Evolutionary conservation across 1,140 invertebrate species (phyloP).

Genomic region (Rhopalosiphum maidis): DNA sequence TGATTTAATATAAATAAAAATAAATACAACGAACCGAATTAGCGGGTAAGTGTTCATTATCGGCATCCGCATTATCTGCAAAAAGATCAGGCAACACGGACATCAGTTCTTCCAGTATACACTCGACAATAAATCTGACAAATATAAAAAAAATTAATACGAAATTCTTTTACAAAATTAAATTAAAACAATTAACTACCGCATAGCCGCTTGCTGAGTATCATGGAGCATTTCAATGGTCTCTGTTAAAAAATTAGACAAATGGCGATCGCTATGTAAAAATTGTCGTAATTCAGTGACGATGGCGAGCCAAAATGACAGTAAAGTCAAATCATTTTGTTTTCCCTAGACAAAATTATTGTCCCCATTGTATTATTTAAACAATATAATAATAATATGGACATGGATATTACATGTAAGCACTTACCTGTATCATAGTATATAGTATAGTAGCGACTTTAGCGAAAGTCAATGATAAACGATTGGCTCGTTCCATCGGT

Average conservation of each 20-base stretch:
- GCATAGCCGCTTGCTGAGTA: conserved; percentile 70
- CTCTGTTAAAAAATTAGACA: conserved; percentile 87
- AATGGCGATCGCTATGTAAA: conserved; percentile 92
- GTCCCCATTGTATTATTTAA: not conserved
- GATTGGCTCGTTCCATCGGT: conserved; percentile 88
- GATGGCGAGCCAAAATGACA: conserved; percentile 97
- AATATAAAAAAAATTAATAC: not conserved
- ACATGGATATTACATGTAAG: no score
- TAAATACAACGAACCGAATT: conserved; percentile 42
- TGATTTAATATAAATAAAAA: not conserved
- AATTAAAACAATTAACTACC: not conserved
- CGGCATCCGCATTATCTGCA: conserved; percentile 26
- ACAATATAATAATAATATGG: not conserved
- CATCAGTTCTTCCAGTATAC: conserved; percentile 53
- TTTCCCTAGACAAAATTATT: conserved; percentile 69
- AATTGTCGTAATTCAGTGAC: conserved; percentile 94
- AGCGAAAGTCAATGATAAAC: conserved; percentile 85
- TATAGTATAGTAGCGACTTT: conserved; percentile 89
- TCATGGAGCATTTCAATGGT: conserved; percentile 93
- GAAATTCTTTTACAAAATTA: not conserved
- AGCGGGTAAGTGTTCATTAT: conserved; percentile 51
- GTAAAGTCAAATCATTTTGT: conserved; percentile 79
- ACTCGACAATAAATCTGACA: conserved; percentile 46
- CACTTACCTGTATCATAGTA: conserved; percentile 75
- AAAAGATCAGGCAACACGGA: conserved; percentile 31